Conservation (phyloP, 2,797 vertebrate species). For the Neosilurus mollespiculum region DNA sequence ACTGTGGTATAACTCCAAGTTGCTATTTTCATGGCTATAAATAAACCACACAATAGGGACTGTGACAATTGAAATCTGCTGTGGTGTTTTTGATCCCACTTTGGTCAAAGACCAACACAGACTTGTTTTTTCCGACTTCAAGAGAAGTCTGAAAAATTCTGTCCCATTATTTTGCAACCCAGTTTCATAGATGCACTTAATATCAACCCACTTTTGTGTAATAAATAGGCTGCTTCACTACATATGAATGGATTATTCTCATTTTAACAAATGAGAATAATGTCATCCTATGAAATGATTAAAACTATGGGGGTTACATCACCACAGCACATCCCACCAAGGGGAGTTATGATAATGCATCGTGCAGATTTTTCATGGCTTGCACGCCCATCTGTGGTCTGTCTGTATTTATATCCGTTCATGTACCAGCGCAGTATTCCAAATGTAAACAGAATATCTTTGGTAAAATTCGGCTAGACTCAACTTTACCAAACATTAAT, state of each 20-base stretch:
- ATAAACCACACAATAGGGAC: conserved; percentile 8
- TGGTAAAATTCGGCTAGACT: too few relatives aligned
- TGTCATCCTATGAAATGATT: not conserved
- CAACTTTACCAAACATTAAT: too few relatives aligned
- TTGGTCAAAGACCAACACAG: not conserved
- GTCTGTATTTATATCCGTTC: too few relatives aligned
- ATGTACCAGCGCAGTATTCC: too few relatives aligned
- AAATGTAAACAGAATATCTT: too few relatives aligned
- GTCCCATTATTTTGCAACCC: not conserved
- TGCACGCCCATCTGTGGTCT: too few relatives aligned
- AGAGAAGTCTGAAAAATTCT: not conserved
- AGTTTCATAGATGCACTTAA: not conserved
- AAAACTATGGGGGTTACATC: not conserved
- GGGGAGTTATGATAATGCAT: too few relatives aligned
- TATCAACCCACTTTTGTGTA: not conserved
- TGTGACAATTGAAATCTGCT: conserved; percentile 21
- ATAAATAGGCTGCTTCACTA: not conserved
- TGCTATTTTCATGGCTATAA: conserved; percentile 6
- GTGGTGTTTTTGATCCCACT: conserved; percentile 13
- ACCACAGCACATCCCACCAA: not conserved
- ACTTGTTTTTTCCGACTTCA: not conserved
- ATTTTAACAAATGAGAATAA: not conserved
- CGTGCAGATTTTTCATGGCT: too few relatives aligned
- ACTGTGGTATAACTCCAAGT: not conserved
- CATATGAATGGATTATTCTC: not conserved